Percentiles rank a stretch among this genome's conserved stretches.
Conservation (phyloP, 2,797 vertebrate genomes). For the Sciaenops ocellatus region DNA sequence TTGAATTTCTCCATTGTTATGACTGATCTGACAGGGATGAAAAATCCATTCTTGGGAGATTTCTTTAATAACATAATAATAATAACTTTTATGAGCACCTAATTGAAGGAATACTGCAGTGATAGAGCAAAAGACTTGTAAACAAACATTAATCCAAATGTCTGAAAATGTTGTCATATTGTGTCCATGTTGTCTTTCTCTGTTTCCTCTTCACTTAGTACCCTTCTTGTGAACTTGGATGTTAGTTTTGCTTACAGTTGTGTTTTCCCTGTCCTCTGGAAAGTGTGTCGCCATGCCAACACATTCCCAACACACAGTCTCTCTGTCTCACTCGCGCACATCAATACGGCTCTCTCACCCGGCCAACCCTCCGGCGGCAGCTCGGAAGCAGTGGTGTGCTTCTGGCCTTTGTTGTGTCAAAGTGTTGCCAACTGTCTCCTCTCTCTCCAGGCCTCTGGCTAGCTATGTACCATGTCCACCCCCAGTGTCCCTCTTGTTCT, state of each 20-base stretch:
- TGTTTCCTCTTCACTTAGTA: conserved; percentile 6
- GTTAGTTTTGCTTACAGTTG: conserved; percentile 43
- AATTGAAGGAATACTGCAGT: not conserved
- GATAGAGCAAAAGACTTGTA: not conserved
- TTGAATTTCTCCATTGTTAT: not conserved
- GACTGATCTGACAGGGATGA: not conserved
- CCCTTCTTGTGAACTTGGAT: conserved; percentile 53
- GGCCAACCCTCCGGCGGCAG: conserved; percentile 36
- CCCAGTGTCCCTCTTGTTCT: conserved; percentile 32
- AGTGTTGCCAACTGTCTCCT: conserved; percentile 64
- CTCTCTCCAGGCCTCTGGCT: conserved; percentile 41
- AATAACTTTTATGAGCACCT: not conserved
- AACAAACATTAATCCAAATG: not conserved
- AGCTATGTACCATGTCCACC: conserved; percentile 37
- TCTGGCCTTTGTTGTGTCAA: conserved; percentile 64
- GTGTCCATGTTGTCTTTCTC: not conserved
- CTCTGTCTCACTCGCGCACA: conserved; percentile 36
- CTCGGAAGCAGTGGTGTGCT: conserved; percentile 31
- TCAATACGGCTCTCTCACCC: conserved; percentile 46
- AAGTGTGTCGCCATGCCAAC: conserved; percentile 42
- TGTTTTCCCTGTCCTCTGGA: conserved; percentile 51
- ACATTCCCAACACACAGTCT: conserved; percentile 37
- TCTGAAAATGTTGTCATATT: not conserved
- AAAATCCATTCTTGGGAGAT: not conserved
- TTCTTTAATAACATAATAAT: not conserved